Base-by-base conservation (phyloP, 2,888 invertebrate species). In the Spicauda simplicius region DNA sequence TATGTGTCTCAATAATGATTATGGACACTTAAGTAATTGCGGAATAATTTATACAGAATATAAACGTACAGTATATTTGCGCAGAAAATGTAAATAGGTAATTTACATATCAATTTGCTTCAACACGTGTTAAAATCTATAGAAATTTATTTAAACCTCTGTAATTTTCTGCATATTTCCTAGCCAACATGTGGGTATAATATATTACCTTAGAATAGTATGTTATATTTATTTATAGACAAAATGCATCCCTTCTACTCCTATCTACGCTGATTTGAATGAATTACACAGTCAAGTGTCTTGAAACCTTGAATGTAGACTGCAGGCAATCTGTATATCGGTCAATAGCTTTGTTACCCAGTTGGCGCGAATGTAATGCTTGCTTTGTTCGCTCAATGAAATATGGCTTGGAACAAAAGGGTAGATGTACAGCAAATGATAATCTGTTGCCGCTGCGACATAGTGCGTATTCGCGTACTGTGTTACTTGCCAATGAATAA, bases 401-500 rank as follows among this genome's bases (percentile, higher is more conserved):
- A 53, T 64, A 64, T 64, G 2, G 58, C 58, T 58, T 57, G 53
- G 52, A 53, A 64, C 57, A 53, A 64, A 64, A 33, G 58, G 64
- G 41, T 64, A 64, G 58, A 52, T 64, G 57, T 58, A 57, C 48
- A 20, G 45, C 20, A 37, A 50, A 20, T 18, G 57, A 37, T 55
- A 57, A 57, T 64, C 33, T 33, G 64, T 57, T 52, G 52, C 55
- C 56, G 56, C 63, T 52, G 57, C 20, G 20, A 50, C 60, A 16
- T 6, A 64, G 57, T 52, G 19, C 33, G 30, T 64, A 16, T 14
- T 57, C 57, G 50, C 2, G 50, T 57, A 37, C 30, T 37, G 33
- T 56, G 50, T 64, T 64, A 30, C 48, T 56, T 64, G 64, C 63
- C 57, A 64, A 52, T 64, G 41, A 20, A 64, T 64, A 45, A 57